phyloP scores from a whole-genome alignment of 2,888 invertebrate species.

The Sipha maydis region DNA sequence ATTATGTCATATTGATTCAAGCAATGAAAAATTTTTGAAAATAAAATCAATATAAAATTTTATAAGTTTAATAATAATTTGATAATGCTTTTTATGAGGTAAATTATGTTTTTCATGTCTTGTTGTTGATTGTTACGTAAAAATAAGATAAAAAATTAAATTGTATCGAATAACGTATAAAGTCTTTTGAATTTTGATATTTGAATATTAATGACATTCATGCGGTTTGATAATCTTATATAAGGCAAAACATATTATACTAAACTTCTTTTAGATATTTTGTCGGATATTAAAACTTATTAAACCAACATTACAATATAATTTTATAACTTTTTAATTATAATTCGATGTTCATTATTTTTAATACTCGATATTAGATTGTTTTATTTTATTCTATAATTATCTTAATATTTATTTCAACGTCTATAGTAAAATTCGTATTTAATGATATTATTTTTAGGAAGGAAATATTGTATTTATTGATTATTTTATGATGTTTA shows the following conservation, averaged over 20 bases:
- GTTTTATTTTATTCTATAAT: neutral
- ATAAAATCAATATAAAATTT: no score
- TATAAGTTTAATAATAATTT: no score
- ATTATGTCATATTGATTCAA: no score
- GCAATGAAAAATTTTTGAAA: no score
- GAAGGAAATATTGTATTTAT: neutral
- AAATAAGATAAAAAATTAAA: neutral
- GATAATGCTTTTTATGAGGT: no score
- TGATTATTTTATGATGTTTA: neutral
- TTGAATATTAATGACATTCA: slow-evolving; percentile 27
- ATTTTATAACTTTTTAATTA: no score
- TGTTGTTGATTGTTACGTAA: neutral
- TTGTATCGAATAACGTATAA: neutral
- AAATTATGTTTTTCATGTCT: no score
- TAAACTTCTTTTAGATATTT: neutral
- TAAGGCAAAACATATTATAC: neutral
- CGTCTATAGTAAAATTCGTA: neutral
- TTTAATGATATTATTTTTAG: neutral
- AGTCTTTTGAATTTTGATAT: slow-evolving; percentile 13
- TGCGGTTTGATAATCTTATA: slow-evolving; percentile 15
- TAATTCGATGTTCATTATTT: neutral
- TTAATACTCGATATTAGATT: neutral
- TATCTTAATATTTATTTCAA: neutral
- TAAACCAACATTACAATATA: neutral
- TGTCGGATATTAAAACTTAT: neutral